Evolutionary conservation across 2,888 invertebrate species (phyloP).

Genomic region (Rhamphomyia laevipes): DNA sequence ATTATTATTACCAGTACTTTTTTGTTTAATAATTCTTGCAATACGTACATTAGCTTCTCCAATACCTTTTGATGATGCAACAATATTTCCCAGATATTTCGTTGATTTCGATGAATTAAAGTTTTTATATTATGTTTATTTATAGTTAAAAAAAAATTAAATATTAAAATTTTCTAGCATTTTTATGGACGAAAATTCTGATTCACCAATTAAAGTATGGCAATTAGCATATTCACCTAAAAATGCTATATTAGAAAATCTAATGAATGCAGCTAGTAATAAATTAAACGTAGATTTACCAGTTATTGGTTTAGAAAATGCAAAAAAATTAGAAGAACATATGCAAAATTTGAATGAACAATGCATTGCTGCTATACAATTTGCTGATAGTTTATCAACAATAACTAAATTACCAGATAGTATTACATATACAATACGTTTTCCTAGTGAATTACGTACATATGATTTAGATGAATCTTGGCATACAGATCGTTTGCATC

Average conservation of each 20-base stretch:
- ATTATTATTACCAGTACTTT: conserved; percentile 48
- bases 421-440: conserved; percentile 45
- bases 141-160: not conserved
- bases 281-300: not conserved
- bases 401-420: conserved; percentile 37
- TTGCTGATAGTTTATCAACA: conserved; percentile 44
- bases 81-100: conserved; percentile 21
- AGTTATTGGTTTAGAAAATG: conserved; percentile 14
- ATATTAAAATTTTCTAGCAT: not conserved
- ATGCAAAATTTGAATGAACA: conserved; percentile 40
- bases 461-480: conserved; percentile 6
- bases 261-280: not conserved
- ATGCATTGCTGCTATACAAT: conserved; percentile 45
- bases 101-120: conserved; percentile 39
- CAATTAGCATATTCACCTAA: conserved; percentile 12
- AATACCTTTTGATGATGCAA: conserved; percentile 19
- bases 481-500: not conserved
- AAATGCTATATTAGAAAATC: conserved; percentile 6
- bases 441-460: conserved; percentile 49
- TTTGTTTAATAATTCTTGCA: conserved; percentile 51
- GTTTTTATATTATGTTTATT: not conserved
- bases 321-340: conserved; percentile 41
- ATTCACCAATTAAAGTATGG: not conserved
- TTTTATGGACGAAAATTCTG: not conserved
- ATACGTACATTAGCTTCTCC: conserved; percentile 53